Percentiles rank a stretch among this genome's conserved stretches.
Evolutionary conservation across 2,888 invertebrate genomes (phyloP).

Genomic region (Netelia fuscicornis): DNA sequence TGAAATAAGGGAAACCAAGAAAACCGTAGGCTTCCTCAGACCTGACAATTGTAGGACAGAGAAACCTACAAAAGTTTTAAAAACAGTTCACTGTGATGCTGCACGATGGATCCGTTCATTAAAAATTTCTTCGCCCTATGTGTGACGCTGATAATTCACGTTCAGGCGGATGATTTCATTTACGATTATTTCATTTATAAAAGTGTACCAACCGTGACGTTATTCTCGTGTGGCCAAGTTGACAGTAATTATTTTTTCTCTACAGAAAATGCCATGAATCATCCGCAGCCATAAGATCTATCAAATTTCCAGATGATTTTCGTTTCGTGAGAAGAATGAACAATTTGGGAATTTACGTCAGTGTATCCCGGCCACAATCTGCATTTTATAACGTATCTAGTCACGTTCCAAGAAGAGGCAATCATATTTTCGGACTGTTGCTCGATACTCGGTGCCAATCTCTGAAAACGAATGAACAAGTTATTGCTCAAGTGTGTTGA

Average conservation of each 20-base stretch:
- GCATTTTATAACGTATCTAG: constrained; percentile 65
- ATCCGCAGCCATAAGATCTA: not conserved
- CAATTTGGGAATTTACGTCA: constrained; percentile 71
- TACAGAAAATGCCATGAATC: not conserved
- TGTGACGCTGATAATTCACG: not conserved
- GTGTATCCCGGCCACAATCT: constrained; percentile 68
- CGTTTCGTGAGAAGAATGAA: constrained; percentile 73
- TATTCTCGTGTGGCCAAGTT: constrained; percentile 54
- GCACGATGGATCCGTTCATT: constrained; percentile 18
- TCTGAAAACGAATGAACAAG: constrained; percentile 55
- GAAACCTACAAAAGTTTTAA: not conserved
- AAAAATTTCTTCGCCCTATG: constrained; percentile 30
- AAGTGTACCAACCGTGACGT: constrained; percentile 45
- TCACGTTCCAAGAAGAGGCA: constrained; percentile 68
- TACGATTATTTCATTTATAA: constrained; percentile 56
- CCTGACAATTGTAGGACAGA: not conserved
- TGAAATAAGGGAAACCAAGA: not conserved
- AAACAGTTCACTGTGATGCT: not conserved
- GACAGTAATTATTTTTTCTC: constrained; percentile 24
- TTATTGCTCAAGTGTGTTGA: constrained; percentile 44
- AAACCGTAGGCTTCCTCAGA: not conserved
- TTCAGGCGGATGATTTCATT: constrained; percentile 36
- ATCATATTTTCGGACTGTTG: constrained; percentile 73
- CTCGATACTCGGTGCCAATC: constrained; percentile 75
- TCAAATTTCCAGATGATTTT: constrained; percentile 68